A percentile compares a stretch with the other conserved stretches of the same genome.
phyloP scores from a whole-genome alignment of 2,113 vertebrate species.

The Embiotoca jacksoni region DNA sequence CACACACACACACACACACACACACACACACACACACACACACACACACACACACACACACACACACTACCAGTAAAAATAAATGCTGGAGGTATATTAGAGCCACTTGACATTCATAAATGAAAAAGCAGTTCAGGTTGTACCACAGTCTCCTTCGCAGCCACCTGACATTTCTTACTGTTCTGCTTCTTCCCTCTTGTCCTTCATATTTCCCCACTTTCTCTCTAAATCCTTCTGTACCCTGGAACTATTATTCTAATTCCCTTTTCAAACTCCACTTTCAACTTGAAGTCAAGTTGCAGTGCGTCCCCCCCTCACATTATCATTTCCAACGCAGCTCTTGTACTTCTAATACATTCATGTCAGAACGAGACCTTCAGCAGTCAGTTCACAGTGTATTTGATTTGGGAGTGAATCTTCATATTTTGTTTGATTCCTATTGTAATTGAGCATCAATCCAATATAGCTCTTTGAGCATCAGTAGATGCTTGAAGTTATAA shows the following conservation, averaged over 20 bases:
- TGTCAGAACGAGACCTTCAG: constrained; percentile 7
- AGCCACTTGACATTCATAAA: constrained; percentile 18
- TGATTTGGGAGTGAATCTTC: constrained; percentile 24
- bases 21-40: not conserved
- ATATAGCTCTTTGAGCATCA: constrained; percentile 5
- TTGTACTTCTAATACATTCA: constrained; percentile 7
- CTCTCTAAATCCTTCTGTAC: not conserved
- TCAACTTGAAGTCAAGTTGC: constrained; percentile 5
- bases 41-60: not conserved
- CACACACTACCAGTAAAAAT: not conserved
- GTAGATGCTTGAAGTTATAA: not conserved
- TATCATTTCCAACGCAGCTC: not conserved
- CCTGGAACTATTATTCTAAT: constrained; percentile 9
- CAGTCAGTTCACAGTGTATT: not conserved
- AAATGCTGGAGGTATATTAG: not conserved
- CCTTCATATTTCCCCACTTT: constrained; percentile 3
- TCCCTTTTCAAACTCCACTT: constrained; percentile 20
- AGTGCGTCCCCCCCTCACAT: not conserved
- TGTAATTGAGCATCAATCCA: constrained; percentile 6
- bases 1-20: not conserved
- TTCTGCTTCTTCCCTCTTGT: not conserved
- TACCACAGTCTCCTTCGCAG: not conserved
- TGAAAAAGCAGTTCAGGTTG: not conserved
- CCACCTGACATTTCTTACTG: constrained; percentile 15
- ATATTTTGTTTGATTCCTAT: constrained; percentile 15